Evolutionary conservation across 2,888 invertebrate species (phyloP).

Genomic region (Amphipoea oculea): DNA sequence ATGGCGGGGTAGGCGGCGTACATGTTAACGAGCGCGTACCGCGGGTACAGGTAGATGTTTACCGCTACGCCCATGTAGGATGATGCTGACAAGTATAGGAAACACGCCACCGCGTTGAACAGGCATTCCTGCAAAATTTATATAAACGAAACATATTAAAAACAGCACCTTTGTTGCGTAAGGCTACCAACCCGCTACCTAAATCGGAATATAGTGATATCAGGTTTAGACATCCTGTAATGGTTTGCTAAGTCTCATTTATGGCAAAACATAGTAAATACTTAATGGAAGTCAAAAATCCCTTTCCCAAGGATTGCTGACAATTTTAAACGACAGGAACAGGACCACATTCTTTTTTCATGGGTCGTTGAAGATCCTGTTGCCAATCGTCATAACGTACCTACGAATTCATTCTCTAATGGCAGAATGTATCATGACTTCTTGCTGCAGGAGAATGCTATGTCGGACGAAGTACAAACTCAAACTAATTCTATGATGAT

Average conservation of each 20-base stretch:
- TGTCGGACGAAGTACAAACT: background rate
- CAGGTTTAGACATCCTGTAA: background rate
- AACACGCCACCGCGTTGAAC: constrained; percentile 94
- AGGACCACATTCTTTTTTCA: background rate
- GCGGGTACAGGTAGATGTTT: constrained; percentile 94
- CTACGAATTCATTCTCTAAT: background rate
- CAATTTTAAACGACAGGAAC: background rate
- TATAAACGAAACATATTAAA: background rate
- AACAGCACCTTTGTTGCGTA: background rate
- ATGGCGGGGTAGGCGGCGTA: constrained; percentile 97
- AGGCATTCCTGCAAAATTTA: constrained; percentile 92
- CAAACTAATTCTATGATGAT: background rate
- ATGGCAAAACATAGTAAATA: background rate
- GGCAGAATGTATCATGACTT: background rate
- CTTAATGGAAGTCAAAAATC: background rate
- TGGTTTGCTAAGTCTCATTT: background rate
- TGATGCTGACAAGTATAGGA: constrained; percentile 94
- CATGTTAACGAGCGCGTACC: constrained; percentile 93
- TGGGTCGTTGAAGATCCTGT: background rate
- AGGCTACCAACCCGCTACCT: background rate
- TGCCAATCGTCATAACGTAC: background rate
- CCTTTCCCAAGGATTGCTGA: background rate
- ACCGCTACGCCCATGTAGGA: constrained; percentile 95
- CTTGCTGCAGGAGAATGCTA: background rate
- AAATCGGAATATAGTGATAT: too few relatives aligned